phyloP scores from a whole-genome alignment of 2,888 invertebrate species.

The Drosophila anomalata region DNA sequence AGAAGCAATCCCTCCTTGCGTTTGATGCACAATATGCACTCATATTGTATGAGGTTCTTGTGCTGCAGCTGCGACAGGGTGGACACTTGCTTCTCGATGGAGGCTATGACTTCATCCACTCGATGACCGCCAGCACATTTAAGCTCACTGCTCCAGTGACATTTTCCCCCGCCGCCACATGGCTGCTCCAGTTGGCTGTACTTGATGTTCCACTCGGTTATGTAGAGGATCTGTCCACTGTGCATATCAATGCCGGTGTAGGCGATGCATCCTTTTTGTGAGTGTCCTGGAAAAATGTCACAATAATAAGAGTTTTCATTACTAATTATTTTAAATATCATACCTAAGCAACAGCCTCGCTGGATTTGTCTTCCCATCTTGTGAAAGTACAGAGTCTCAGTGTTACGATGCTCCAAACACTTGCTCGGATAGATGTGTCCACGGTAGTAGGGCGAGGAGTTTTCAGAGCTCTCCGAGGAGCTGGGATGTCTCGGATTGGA shows the following conservation, averaged over 20 bases:
- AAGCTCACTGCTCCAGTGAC: conserved; percentile 79
- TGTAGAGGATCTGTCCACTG: conserved; percentile 88
- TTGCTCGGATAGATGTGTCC: conserved; percentile 80
- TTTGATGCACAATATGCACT: conserved; percentile 88
- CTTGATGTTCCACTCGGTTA: conserved; percentile 90
- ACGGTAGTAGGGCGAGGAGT: conserved; percentile 83
- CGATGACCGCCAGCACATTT: conserved; percentile 82
- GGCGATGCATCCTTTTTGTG: conserved; percentile 89
- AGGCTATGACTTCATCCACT: conserved; percentile 81
- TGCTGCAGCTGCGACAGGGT: conserved; percentile 89
- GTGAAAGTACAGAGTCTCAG: conserved; percentile 85
- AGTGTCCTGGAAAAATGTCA: conserved; percentile 86
- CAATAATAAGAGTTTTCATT: background rate
- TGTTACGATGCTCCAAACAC: conserved; percentile 85
- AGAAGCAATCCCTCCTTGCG: conserved; percentile 87
- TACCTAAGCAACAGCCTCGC: conserved; percentile 89
- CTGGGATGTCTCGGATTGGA: conserved; percentile 84
- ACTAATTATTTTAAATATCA: background rate
- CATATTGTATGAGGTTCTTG: conserved; percentile 89
- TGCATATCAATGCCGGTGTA: conserved; percentile 91
- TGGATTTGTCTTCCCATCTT: conserved; percentile 87
- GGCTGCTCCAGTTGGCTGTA: conserved; percentile 82
- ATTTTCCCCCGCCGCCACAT: conserved; percentile 80
- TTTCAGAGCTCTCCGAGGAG: conserved; percentile 86
- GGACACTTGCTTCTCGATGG: conserved; percentile 91